phyloP scores from a whole-genome alignment of 1,140 invertebrate species.

The Arctopsyche grandis region DNA sequence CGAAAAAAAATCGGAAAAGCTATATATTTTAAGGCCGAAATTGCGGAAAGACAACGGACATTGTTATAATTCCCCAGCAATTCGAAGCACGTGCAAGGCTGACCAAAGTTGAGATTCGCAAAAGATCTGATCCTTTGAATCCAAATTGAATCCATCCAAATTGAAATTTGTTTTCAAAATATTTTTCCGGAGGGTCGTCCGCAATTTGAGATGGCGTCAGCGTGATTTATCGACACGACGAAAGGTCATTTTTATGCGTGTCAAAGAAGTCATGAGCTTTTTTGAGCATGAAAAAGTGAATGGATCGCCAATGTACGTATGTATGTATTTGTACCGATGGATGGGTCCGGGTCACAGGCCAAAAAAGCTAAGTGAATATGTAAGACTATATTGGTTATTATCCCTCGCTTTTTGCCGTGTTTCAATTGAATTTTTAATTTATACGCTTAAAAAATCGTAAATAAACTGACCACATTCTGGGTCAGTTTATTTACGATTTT shows the following conservation, averaged over 20 bases:
- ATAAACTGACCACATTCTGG: too few relatives aligned
- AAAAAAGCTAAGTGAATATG: slow-evolving; percentile 21
- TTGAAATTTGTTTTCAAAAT: too few relatives aligned
- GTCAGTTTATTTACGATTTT: too few relatives aligned
- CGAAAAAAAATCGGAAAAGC: not conserved
- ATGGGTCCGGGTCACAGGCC: slow-evolving; percentile 15
- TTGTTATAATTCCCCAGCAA: too few relatives aligned
- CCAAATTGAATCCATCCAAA: too few relatives aligned
- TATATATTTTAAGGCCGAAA: too few relatives aligned
- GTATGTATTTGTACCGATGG: not conserved
- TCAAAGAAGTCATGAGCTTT: slow-evolving; percentile 2
- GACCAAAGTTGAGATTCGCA: too few relatives aligned
- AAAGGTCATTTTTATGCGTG: slow-evolving; percentile 21
- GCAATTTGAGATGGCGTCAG: not conserved
- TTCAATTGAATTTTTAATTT: not conserved
- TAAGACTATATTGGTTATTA: slow-evolving; percentile 13
- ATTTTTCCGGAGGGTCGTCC: too few relatives aligned
- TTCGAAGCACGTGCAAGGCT: too few relatives aligned
- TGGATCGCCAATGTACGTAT: not conserved
- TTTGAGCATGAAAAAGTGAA: not conserved
- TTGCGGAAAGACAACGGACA: too few relatives aligned
- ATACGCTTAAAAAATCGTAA: not conserved
- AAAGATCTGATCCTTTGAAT: too few relatives aligned
- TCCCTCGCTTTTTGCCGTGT: not conserved
- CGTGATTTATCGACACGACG: not conserved